Conservation (phyloP, 1,140 invertebrate genomes). For the Pogonomyrmex californicus region DNA sequence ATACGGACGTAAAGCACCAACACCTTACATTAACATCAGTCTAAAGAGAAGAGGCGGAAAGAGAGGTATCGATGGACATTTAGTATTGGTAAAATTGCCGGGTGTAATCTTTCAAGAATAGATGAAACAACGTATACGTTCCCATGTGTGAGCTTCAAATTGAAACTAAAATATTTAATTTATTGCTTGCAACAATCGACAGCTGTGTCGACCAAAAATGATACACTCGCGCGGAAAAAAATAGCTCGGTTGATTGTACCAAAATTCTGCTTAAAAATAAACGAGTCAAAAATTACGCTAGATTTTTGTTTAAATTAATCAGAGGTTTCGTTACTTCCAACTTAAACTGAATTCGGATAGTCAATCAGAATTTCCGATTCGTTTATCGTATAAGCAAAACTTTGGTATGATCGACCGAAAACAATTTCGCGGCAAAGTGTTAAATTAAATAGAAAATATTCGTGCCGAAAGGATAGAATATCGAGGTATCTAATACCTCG, state of each 20-base stretch:
- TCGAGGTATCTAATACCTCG: neutral
- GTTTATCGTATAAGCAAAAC: no score
- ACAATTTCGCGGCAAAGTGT: neutral
- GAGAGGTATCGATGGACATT: neutral
- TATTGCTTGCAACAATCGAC: neutral
- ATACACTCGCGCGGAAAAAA: neutral
- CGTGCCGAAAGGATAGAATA: neutral
- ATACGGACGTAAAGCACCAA: neutral
- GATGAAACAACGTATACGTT: neutral
- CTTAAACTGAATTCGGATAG: no score
- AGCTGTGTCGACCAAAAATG: neutral
- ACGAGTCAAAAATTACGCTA: no score
- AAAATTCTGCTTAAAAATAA: no score
- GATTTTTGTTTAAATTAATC: no score
- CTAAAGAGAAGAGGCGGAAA: slow-evolving; percentile 14
- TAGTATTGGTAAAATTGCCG: neutral
- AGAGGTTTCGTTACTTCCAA: no score
- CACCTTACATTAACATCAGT: neutral
- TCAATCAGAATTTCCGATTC: no score
- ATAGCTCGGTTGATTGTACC: no score
- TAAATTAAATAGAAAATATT: neutral
- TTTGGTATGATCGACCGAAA: no score
- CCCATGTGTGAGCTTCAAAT: neutral
- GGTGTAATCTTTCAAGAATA: neutral
- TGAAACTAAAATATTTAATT: slow-evolving; percentile 4